Percentiles rank a stretch among this genome's conserved stretches.
Conservation (phyloP, 2,113 vertebrate species). For the Ciconia boyciana region DNA sequence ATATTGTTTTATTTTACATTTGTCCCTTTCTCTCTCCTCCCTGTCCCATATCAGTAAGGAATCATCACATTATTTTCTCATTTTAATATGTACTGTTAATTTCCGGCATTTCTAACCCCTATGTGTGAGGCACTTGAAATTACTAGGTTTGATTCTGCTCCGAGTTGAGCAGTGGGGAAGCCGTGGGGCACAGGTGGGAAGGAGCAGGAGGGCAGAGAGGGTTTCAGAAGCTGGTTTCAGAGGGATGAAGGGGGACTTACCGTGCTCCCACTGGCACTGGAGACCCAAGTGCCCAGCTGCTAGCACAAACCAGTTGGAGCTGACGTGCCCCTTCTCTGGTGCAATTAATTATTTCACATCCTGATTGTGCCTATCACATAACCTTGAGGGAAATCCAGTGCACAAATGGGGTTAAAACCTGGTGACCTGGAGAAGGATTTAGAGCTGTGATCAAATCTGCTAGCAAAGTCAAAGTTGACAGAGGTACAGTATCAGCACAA, state of each 20-base stretch:
- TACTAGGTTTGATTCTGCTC: background rate
- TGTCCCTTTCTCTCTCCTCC: background rate
- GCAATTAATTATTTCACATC: background rate
- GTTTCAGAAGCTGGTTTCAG: background rate
- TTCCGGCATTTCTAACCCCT: background rate
- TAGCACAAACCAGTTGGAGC: background rate
- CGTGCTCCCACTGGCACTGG: background rate
- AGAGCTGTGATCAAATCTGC: constrained; percentile 22
- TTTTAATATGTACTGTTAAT: background rate
- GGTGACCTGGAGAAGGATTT: constrained; percentile 36
- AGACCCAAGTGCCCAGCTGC: background rate
- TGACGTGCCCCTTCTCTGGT: background rate
- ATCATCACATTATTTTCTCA: background rate
- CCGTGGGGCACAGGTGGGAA: background rate
- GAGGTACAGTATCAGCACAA: constrained; percentile 25
- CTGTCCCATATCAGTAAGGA: background rate
- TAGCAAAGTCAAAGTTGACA: background rate
- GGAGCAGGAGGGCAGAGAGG: background rate
- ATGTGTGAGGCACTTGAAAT: background rate
- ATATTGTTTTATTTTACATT: background rate
- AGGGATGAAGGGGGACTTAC: background rate
- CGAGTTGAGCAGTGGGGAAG: background rate
- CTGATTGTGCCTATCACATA: background rate
- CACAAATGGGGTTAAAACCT: constrained; percentile 28
- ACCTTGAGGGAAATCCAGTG: background rate